Percentiles rank a stretch among this genome's conserved stretches.
These are phyloP conservation scores for Lycocorax pyrrhopterus DNA, from an alignment of 2,113 vertebrate genomes.

Conservation along the genomic window DNA sequence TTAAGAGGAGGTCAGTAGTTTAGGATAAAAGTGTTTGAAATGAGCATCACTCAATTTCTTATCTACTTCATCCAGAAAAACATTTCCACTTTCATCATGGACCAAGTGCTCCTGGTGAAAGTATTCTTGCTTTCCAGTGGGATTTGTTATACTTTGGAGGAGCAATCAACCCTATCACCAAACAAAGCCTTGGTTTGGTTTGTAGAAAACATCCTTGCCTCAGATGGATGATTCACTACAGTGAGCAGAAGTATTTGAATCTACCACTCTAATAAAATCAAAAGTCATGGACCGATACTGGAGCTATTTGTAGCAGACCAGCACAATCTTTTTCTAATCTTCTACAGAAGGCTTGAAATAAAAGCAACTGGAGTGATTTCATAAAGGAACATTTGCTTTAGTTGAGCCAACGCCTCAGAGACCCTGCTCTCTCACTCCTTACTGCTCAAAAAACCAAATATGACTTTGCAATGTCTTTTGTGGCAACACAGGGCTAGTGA, in stretches of 20 bases:
- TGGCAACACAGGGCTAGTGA: not conserved
- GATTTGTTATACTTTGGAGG: slow-evolving; percentile 9
- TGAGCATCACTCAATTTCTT: slow-evolving; percentile 1
- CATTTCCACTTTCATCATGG: slow-evolving; percentile 22
- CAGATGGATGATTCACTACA: not conserved
- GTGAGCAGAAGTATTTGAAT: not conserved
- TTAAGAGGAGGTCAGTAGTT: slow-evolving; percentile 14
- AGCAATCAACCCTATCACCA: not conserved
- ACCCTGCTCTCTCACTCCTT: not conserved
- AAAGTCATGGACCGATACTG: not conserved
- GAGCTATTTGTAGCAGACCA: not conserved
- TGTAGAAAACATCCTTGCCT: slow-evolving; percentile 1
- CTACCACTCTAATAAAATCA: not conserved
- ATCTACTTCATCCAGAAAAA: slow-evolving; percentile 44
- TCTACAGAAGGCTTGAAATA: not conserved
- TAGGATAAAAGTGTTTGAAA: slow-evolving; percentile 13
- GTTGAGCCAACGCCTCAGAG: not conserved
- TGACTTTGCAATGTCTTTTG: not conserved
- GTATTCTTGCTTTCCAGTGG: not conserved
- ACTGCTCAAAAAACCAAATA: not conserved
- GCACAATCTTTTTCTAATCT: not conserved
- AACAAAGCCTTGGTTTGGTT: not conserved
- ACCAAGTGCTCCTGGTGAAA: not conserved
- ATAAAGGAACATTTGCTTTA: not conserved
- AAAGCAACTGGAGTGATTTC: not conserved